Conservation (phyloP, 1,140 invertebrate species). For the Caenorhabditis inopinata region DNA sequence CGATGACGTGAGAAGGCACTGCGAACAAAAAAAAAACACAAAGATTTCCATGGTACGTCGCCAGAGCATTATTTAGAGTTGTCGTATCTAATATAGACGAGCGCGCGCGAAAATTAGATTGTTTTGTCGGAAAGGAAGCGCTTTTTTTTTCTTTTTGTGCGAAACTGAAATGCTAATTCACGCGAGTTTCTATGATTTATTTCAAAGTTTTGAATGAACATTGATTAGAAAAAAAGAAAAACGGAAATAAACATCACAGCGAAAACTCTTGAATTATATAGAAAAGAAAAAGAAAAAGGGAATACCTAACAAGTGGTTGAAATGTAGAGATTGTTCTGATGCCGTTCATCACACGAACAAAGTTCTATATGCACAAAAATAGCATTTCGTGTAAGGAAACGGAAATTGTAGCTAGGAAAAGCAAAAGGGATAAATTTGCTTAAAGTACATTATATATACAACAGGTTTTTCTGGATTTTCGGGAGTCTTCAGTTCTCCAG, state of each 20-base stretch:
- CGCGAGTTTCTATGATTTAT: neutral
- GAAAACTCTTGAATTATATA: neutral
- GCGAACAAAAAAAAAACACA: neutral
- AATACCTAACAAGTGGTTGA: neutral
- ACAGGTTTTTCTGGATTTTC: neutral
- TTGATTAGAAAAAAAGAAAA: neutral
- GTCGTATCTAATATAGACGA: neutral
- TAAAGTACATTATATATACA: constrained; percentile 26
- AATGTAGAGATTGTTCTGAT: neutral
- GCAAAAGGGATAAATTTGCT: neutral
- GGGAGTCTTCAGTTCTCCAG: too few species aligned
- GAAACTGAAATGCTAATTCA: neutral
- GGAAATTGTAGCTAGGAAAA: neutral
- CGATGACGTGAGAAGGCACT: neutral
- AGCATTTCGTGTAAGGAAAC: neutral
- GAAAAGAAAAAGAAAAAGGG: neutral
- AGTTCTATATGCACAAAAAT: neutral
- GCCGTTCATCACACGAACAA: neutral
- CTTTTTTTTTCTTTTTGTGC: neutral
- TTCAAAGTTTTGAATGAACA: neutral
- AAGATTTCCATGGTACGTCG: neutral
- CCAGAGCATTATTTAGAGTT: neutral
- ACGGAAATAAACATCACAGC: neutral
- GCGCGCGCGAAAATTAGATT: constrained; percentile 6
- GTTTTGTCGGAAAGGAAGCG: neutral